These are phyloP conservation scores for human DNA, from an alignment of 2,113 vertebrate species.

Conservation along the genomic window GRCh38 chr4:85908001-85908500, in stretches of 20 bases:
- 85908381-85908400: not conserved
- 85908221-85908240: not conserved
- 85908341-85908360: not conserved
- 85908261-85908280: not conserved
- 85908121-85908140: not conserved
- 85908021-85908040: not conserved
- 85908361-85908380: not conserved
- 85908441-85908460: not conserved
- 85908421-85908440: not conserved
- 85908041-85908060: not conserved
- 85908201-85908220: not conserved
- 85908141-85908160: not conserved
- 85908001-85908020: not conserved
- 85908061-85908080: not conserved
- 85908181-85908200: not conserved
- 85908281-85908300: not conserved
- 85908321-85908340: not conserved
- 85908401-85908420: not conserved
- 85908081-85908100: not conserved
- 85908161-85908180: not conserved
- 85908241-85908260: not conserved
- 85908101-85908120: not conserved
- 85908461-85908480: not conserved
- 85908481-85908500: not conserved
- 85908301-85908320: not conserved